Base-by-base conservation (phyloP, 92 coral and sea anemone genomes). In the Phenganax marumi region DNA sequence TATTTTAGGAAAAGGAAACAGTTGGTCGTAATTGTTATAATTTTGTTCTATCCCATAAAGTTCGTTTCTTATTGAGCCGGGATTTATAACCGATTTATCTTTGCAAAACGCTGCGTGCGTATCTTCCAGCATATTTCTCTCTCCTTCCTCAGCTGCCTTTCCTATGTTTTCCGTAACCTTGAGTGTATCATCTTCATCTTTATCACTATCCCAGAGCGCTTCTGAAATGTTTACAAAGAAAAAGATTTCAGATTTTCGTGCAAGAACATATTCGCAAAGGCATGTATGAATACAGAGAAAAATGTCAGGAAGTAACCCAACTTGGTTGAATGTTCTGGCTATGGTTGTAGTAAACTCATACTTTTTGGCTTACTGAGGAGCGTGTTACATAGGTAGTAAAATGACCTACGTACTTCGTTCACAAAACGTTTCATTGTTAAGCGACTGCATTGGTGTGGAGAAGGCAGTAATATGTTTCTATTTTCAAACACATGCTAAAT, bases 121-220 rank as follows among this genome's bases (percentile, higher is more conserved):
- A 19, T 25, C 17, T 25, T 25, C 17, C 5, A 25, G 43, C 43
- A 33, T 33, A 25, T 33, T 66, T 19, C 11, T 16, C 43, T 66
- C 17, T 25, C 43, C 50, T 25, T 10, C 72, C 50, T 25, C n/a
- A 66, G 50, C 22, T 7, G 16, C 22, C 68, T 77, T 77, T 77
- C 56, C n/a, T 60, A 26, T 8, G 70, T 55, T 57, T 3, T 56
- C 64, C 60, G 26, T 22, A 17, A 17, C 12, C 39, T 57, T 19
- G 60, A 5, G 60, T 19, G 65, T n/a, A 12, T 57, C 70, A 60
- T 55, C 23, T 13, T 77, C 81, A 47, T 77, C 81, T 56, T 12
- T 43, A 12, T 77, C 81, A 26, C 81, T 77, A 25, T 70, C 81
- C 70, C 70, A 77, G 12, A 77, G 70, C 22, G 56, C 69, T 52